These are phyloP conservation scores for Leptoteleia sp. DNA, from an alignment of 1,140 invertebrate species.

Conservation along the genomic window DNA sequence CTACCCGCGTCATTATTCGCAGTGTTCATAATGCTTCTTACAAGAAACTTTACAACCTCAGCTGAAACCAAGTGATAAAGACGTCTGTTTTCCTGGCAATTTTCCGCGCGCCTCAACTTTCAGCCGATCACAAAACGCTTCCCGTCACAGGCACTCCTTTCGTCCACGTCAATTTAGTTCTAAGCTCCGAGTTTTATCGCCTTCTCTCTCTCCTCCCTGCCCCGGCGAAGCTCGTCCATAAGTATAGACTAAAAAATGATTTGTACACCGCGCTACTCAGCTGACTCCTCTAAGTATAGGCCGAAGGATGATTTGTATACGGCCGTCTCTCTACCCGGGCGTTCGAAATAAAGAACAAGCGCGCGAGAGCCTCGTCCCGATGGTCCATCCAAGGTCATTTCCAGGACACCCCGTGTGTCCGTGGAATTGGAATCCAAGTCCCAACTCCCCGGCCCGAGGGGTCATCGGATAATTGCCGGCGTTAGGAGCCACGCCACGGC, in stretches of 20 bases:
- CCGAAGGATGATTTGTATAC: constrained; percentile 72
- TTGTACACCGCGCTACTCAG: constrained; percentile 67
- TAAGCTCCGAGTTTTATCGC: constrained; percentile 58
- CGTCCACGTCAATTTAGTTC: constrained; percentile 49
- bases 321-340: constrained; percentile 57
- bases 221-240: constrained; percentile 35
- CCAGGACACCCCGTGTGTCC: constrained; percentile 55
- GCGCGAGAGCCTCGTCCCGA: constrained; percentile 43
- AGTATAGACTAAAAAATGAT: constrained; percentile 69
- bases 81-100: constrained; percentile 9
- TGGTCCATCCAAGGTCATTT: constrained; percentile 62
- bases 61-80: too few species aligned
- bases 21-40: too few species aligned
- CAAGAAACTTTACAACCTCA: too few species aligned
- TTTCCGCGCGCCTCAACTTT: constrained; percentile 7
- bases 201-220: constrained; percentile 28
- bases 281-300: constrained; percentile 71
- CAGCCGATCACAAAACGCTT: constrained; percentile 19
- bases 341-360: constrained; percentile 62
- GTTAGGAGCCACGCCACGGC: constrained; percentile 45
- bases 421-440: constrained; percentile 52
- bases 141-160: constrained; percentile 27
- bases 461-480: constrained; percentile 70
- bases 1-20: too few species aligned
- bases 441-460: constrained; percentile 38